These are phyloP conservation scores for Gavia stellata DNA, from an alignment of 2,113 vertebrate genomes.

Conservation along the genomic window DNA sequence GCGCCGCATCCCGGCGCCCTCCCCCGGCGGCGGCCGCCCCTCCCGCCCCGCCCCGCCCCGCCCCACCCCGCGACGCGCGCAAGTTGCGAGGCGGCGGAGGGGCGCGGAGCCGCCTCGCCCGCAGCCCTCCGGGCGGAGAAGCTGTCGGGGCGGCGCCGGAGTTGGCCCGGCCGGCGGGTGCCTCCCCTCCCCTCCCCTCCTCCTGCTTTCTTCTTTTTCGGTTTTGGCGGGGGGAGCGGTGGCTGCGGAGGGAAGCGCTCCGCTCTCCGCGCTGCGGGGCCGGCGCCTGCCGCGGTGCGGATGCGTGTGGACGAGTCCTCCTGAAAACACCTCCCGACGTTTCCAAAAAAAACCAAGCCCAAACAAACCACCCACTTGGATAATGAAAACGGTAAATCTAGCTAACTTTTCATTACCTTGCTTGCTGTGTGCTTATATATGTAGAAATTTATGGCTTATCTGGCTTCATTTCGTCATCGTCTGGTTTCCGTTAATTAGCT, in stretches of 20 bases:
- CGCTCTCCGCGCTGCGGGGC: background rate
- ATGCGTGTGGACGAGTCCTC: background rate
- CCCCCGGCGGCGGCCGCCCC: background rate
- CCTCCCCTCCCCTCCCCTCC: background rate
- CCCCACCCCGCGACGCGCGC: background rate
- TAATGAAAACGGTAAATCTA: constrained; percentile 51
- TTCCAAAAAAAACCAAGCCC: background rate
- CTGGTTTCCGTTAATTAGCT: background rate
- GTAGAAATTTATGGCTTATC: background rate
- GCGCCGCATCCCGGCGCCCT: background rate
- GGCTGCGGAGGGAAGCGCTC: background rate
- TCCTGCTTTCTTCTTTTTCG: background rate
- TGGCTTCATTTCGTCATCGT: background rate
- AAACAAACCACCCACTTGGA: constrained; percentile 37
- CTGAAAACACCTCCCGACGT: background rate
- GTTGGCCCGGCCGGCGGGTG: background rate
- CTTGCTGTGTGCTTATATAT: background rate
- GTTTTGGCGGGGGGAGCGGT: background rate
- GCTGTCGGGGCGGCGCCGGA: background rate
- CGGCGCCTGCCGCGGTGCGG: background rate
- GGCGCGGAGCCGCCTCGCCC: background rate
- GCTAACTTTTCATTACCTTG: constrained; percentile 29
- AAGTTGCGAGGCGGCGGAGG: background rate
- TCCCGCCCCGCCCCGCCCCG: background rate
- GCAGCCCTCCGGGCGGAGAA: background rate